phyloP scores from a whole-genome alignment of 2,113 vertebrate species.

The Rhinolophus ferrumequinum region DNA sequence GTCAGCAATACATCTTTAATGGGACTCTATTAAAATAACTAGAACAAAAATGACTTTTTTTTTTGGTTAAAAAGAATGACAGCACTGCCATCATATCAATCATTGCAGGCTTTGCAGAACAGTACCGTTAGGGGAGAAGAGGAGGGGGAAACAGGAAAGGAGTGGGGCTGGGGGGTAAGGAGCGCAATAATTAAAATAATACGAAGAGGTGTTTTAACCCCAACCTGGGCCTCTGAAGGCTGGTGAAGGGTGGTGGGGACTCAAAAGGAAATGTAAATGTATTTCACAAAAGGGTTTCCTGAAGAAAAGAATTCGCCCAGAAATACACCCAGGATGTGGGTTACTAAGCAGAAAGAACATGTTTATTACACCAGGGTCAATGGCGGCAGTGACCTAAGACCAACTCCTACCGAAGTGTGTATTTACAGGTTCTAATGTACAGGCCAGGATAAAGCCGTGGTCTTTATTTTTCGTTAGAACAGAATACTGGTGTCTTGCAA shows the following conservation, averaged over 20 bases:
- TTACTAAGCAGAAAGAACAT: conserved; percentile 45
- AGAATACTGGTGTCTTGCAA: not conserved
- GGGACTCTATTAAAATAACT: conserved; percentile 91
- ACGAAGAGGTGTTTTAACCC: conserved; percentile 71
- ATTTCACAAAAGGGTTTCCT: conserved; percentile 6
- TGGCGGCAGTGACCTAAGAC: not conserved
- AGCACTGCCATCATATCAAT: conserved; percentile 89
- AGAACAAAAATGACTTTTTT: conserved; percentile 88
- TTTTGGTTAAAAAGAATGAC: conserved; percentile 87
- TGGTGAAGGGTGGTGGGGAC: not conserved
- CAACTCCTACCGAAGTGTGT: not conserved
- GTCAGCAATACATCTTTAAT: conserved; percentile 91
- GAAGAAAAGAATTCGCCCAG: conserved; percentile 57
- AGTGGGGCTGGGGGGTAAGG: conserved; percentile 59
- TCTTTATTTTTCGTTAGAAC: conserved; percentile 49
- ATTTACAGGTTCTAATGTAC: not conserved
- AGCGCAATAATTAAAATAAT: conserved; percentile 78
- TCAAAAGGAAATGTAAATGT: conserved; percentile 45
- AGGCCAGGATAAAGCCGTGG: not conserved
- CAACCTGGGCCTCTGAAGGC: conserved; percentile 55
- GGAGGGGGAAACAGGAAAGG: conserved; percentile 75
- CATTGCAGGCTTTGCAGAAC: conserved; percentile 85
- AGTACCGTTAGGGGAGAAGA: conserved; percentile 75
- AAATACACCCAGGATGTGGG: not conserved
- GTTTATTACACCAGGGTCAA: not conserved